Conservation (phyloP, 2,888 invertebrate species). For the Thecocarcelia acutangulata region DNA sequence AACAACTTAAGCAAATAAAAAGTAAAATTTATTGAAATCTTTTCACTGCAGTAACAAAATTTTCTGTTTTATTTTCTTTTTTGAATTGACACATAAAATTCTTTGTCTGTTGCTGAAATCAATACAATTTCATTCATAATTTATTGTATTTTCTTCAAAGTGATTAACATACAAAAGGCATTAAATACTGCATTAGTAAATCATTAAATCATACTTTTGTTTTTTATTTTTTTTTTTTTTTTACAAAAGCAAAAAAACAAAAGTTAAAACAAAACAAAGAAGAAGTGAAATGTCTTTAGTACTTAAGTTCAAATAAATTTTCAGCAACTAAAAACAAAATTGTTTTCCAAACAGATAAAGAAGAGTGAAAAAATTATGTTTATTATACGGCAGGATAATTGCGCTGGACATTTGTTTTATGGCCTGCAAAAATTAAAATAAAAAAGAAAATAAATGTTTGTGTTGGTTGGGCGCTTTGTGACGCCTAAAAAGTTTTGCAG, state of each 20-base stretch:
- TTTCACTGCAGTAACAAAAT: conserved; percentile 13
- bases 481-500: conserved; percentile 67
- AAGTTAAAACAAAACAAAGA: conserved; percentile 36
- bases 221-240: too few species aligned
- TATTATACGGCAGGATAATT: conserved; percentile 64
- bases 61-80: conserved; percentile 33
- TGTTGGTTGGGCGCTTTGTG: conserved; percentile 60
- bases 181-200: conserved; percentile 69
- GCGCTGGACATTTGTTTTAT: conserved; percentile 67
- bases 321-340: neutral
- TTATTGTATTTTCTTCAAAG: conserved; percentile 31
- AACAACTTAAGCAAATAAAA: conserved; percentile 37
- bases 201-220: conserved; percentile 66
- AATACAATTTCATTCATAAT: conserved; percentile 48
- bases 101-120: conserved; percentile 46
- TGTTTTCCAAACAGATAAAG: neutral
- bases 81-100: conserved; percentile 38
- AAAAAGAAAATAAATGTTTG: conserved; percentile 20
- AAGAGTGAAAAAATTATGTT: conserved; percentile 55
- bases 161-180: conserved; percentile 69
- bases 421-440: conserved; percentile 47
- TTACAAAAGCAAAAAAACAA: neutral
- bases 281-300: conserved; percentile 53
- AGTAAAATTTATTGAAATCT: conserved; percentile 22
- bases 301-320: conserved; percentile 44